Base-by-base conservation (phyloP, 2,888 invertebrate species). In the Papilio demoleus region DNA sequence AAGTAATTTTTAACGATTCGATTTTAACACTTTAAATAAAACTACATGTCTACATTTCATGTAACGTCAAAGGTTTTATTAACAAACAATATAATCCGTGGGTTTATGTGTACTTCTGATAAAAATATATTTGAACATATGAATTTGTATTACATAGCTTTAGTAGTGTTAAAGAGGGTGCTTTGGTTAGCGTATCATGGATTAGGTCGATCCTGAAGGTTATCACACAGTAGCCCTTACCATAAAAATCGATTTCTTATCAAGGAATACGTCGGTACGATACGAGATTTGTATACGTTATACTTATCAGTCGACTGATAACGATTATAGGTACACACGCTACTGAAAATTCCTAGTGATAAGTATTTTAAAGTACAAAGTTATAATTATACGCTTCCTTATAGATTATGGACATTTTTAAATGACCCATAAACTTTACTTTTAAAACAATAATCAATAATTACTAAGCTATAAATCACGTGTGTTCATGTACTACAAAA, bases 181-280 rank as follows among this genome's bases (percentile, higher is more conserved):
- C 74, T 73, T 78, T 81, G 76, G 82, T 83, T n/a, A n/a, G n/a
- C n/a, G n/a, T 90, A 90, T 91, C 91, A 69, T 76, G 88, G 88
- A 88, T 89, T 87, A 87, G 75, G 74, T 80, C 80, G 80, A 85
- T 81, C 80, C 81, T 75, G 76, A 73, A 84, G 88, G 88, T 87
- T 90, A 91, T 90, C 88, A 84, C 81, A 85, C 87, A 79, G 91
- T 88, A 89, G 88, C 86, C 77, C 77, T 79, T 76, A 71, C 79
- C 75, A 77, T 81, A 78, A 81, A 87, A 86, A 87, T 83, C 83
- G 85, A 83, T 83, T 78, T 71, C 75, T 86, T 90, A 89, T 92
- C 89, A 71, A 76, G 71, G 70, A 66, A 65, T n/a, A 75, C 76
- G 75, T 78, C 76, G 77, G 76, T 75, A 74, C 73, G 81, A 87